These are phyloP conservation scores for Gobionotothen gibberifrons DNA, from an alignment of 2,797 vertebrate genomes.

Conservation along the genomic window DNA sequence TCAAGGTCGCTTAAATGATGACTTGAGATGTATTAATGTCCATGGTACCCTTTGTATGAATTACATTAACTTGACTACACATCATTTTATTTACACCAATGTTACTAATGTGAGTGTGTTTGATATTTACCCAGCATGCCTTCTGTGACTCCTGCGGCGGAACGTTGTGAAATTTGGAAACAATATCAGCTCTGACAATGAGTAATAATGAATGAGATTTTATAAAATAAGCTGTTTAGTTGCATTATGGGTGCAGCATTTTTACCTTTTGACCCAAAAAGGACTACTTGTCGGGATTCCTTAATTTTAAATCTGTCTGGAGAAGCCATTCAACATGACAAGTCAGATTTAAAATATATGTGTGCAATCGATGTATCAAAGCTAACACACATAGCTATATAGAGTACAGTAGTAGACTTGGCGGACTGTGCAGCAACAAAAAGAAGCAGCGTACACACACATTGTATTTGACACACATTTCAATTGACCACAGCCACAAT, in stretches of 20 bases:
- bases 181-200: too few relatives aligned
- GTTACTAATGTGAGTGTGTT: too few relatives aligned
- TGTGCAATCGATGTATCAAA: not conserved
- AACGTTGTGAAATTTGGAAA: too few relatives aligned
- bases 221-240: not conserved
- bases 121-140: too few relatives aligned
- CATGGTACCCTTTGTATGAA: not conserved
- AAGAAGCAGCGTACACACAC: not conserved
- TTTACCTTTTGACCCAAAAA: too few relatives aligned
- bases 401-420: slow-evolving; percentile 1
- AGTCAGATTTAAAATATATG: not conserved
- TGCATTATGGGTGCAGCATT: not conserved
- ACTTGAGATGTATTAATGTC: not conserved
- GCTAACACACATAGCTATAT: not conserved
- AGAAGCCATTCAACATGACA: not conserved
- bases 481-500: slow-evolving; percentile 10
- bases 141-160: not conserved
- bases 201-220: not conserved
- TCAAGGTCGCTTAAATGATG: too few relatives aligned
- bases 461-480: slow-evolving; percentile 2
- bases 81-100: too few relatives aligned
- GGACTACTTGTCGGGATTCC: not conserved
- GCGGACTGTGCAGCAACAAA: slow-evolving; percentile 10
- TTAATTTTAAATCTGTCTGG: not conserved
- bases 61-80: too few relatives aligned